Percentiles rank a stretch among this genome's conserved stretches.
Evolutionary conservation across 2,888 invertebrate genomes (phyloP).

Genomic region (Nemotelus nigrinus): DNA sequence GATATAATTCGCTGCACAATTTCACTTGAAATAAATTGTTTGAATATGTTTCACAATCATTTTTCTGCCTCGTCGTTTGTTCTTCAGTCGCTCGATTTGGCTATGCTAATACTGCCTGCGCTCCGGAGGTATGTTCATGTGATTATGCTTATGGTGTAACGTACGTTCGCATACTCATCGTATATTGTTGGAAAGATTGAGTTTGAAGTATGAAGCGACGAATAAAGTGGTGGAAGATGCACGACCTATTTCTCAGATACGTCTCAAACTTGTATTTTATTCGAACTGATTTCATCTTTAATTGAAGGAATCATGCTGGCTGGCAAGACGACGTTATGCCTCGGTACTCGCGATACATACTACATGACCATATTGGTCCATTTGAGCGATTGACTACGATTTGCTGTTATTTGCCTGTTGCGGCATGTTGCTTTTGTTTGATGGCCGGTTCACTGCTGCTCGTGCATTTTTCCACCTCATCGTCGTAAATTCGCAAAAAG

Average conservation of each 20-base stretch:
- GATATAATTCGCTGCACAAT: slow-evolving; percentile 38
- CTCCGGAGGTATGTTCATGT: too few relatives aligned
- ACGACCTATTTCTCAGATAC: slow-evolving; percentile 46
- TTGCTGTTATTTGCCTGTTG: not conserved
- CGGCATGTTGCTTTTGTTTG: not conserved
- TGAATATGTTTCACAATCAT: slow-evolving; percentile 43
- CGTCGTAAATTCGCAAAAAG: slow-evolving; percentile 28
- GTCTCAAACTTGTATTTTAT: slow-evolving; percentile 45
- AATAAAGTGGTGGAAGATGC: slow-evolving; percentile 35
- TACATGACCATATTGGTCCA: slow-evolving; percentile 29
- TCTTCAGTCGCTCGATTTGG: slow-evolving; percentile 20
- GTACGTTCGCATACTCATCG: not conserved
- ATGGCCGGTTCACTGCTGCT: not conserved
- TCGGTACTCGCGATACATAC: not conserved
- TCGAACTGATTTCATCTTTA: slow-evolving; percentile 45
- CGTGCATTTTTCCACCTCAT: not conserved
- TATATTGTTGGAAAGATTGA: not conserved
- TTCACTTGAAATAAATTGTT: slow-evolving; percentile 43
- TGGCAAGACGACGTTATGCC: slow-evolving; percentile 15
- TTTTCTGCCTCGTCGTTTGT: slow-evolving; percentile 20
- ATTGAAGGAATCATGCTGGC: slow-evolving; percentile 46
- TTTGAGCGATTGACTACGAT: slow-evolving; percentile 24
- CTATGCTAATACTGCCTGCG: slow-evolving; percentile 32
- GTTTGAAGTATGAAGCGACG: slow-evolving; percentile 9
- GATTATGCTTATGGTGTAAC: too few relatives aligned